phyloP scores from a whole-genome alignment of 2,888 invertebrate genomes.

The Apamea crenata region DNA sequence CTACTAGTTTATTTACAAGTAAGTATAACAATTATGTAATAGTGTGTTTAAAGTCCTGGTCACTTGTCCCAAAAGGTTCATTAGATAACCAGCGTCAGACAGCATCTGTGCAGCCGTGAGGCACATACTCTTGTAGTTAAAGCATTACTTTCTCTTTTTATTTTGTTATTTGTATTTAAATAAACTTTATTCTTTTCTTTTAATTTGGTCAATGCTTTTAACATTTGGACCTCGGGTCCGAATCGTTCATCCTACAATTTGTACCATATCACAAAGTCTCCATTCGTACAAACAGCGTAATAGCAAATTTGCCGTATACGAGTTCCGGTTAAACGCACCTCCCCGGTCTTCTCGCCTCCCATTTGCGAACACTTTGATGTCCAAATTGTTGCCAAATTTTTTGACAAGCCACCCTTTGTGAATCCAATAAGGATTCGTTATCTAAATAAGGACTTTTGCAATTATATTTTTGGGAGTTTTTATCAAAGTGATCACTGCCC shows the following conservation, averaged over 20 bases:
- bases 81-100: no score
- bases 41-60: no score
- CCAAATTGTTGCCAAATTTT: conserved; percentile 62
- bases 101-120: no score
- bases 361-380: conserved; percentile 64
- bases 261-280: conserved; percentile 63
- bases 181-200: background rate
- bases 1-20: no score
- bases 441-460: conserved; percentile 58
- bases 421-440: conserved; percentile 53
- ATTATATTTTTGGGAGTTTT: conserved; percentile 51
- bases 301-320: conserved; percentile 67
- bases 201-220: background rate
- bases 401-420: conserved; percentile 52
- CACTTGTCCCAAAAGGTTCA: no score
- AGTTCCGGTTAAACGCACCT: conserved; percentile 64
- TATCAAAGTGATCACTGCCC: conserved; percentile 46
- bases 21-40: no score
- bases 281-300: conserved; percentile 68
- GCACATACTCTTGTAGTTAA: no score
- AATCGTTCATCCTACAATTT: conserved; percentile 23
- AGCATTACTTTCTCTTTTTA: no score
- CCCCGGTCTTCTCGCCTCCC: conserved; percentile 52
- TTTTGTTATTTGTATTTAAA: no score
- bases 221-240: background rate